phyloP scores from a whole-genome alignment of 2,888 invertebrate species.

The Macropis europaea region DNA sequence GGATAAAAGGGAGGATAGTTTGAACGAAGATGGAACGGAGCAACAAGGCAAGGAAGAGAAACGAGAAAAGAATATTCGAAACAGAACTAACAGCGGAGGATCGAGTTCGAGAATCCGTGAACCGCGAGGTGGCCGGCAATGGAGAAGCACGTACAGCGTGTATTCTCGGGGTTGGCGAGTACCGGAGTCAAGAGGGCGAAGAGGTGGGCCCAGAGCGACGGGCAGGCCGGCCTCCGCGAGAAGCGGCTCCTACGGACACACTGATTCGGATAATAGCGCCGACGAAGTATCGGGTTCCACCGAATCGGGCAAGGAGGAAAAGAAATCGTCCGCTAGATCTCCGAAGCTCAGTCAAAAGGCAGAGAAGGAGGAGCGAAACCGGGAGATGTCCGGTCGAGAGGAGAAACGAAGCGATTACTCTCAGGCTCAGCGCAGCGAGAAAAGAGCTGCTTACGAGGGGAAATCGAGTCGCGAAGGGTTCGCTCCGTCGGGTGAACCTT shows the following conservation, averaged over 20 bases:
- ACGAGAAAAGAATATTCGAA: constrained; percentile 74
- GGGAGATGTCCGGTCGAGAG: constrained; percentile 79
- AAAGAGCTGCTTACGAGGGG: constrained; percentile 72
- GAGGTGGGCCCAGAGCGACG: constrained; percentile 75
- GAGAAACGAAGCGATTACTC: constrained; percentile 71
- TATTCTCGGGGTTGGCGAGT: constrained; percentile 80
- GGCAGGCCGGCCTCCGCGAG: constrained; percentile 76
- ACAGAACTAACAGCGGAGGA: constrained; percentile 81
- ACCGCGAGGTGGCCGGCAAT: constrained; percentile 79
- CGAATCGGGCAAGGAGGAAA: constrained; percentile 82
- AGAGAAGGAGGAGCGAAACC: constrained; percentile 84
- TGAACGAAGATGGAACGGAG: constrained; percentile 77
- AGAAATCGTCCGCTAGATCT: constrained; percentile 82
- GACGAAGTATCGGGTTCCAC: constrained; percentile 85
- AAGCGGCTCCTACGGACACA: constrained; percentile 82
- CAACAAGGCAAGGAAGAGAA: constrained; percentile 76
- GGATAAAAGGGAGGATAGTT: constrained; percentile 79
- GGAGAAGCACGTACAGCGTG: constrained; percentile 79
- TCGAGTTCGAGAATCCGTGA: constrained; percentile 77
- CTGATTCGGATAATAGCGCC: constrained; percentile 89
- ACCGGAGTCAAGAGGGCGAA: constrained; percentile 79
- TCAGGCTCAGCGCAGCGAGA: constrained; percentile 69
- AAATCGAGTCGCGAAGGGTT: constrained; percentile 85
- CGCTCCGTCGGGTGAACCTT: constrained; percentile 93
- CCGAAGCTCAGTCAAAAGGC: constrained; percentile 80